Evolutionary conservation across 2,113 vertebrate species (phyloP).

Genomic region (Megaceryle maxima): DNA sequence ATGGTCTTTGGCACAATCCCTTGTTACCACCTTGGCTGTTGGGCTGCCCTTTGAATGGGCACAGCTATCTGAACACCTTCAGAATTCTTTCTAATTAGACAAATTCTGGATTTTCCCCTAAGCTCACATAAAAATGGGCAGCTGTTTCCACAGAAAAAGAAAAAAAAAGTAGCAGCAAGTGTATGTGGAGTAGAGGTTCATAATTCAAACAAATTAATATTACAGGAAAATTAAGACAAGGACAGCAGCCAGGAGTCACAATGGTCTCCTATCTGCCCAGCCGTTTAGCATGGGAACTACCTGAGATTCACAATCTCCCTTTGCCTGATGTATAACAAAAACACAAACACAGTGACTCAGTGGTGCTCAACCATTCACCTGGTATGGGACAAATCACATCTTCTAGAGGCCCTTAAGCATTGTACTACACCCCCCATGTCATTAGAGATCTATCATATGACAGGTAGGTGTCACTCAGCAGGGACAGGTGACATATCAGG

Average conservation of each 20-base stretch:
- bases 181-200: not conserved
- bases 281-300: not conserved
- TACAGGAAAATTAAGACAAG: not conserved
- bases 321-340: not conserved
- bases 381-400: not conserved
- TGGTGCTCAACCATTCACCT: not conserved
- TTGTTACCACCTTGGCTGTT: not conserved
- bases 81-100: slow-evolving; percentile 6
- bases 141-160: not conserved
- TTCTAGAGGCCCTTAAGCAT: not conserved
- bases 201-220: not conserved
- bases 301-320: not conserved
- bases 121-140: not conserved
- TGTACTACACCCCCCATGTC: too few species aligned
- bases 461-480: not conserved
- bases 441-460: not conserved
- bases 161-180: not conserved
- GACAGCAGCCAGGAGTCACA: not conserved
- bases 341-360: not conserved
- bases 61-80: not conserved
- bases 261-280: not conserved
- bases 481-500: not conserved
- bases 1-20: not conserved
- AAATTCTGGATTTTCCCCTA: slow-evolving; percentile 7
- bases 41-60: not conserved